A percentile compares a stretch with the other conserved stretches of the same genome.
Evolutionary conservation across 2,888 invertebrate species (phyloP).

Genomic region (Adelognathus sp.): DNA sequence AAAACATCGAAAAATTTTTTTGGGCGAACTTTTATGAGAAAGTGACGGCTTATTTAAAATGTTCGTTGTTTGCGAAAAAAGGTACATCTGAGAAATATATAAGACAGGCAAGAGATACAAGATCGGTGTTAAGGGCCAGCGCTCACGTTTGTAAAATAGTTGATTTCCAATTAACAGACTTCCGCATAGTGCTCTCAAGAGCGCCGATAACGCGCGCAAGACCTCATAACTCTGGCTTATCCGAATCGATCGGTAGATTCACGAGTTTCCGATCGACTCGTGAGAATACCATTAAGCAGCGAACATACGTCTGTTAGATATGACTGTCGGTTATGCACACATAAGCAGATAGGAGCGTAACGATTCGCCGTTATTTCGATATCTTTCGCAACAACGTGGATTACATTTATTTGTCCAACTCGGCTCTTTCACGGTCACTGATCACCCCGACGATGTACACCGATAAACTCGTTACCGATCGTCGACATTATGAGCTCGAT

Average conservation of each 20-base stretch:
- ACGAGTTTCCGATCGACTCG: constrained; percentile 25
- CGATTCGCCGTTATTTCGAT: constrained; percentile 44
- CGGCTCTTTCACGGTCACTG: constrained; percentile 51
- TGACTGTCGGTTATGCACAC: background rate
- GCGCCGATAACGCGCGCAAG: constrained; percentile 66
- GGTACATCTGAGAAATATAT: no score
- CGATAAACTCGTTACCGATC: constrained; percentile 17
- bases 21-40: no score
- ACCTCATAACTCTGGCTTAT: constrained; percentile 58
- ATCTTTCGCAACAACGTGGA: constrained; percentile 38
- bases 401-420: constrained; percentile 47
- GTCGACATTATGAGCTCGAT: constrained; percentile 47
- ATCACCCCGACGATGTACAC: constrained; percentile 21
- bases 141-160: background rate
- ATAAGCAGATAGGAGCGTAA: constrained; percentile 17
- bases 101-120: no score
- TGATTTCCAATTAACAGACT: constrained; percentile 71
- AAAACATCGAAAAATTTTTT: no score
- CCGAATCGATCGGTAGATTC: constrained; percentile 40
- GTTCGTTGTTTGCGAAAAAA: no score
- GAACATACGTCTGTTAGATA: constrained; percentile 11
- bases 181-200: constrained; percentile 64
- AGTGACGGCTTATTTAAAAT: no score
- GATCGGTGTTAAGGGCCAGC: background rate
- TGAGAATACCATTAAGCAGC: constrained; percentile 22